A percentile compares a stretch with the other conserved stretches of the same genome.
Evolutionary conservation across 1,140 invertebrate genomes (phyloP).

Genomic region (Sycophila sp.): DNA sequence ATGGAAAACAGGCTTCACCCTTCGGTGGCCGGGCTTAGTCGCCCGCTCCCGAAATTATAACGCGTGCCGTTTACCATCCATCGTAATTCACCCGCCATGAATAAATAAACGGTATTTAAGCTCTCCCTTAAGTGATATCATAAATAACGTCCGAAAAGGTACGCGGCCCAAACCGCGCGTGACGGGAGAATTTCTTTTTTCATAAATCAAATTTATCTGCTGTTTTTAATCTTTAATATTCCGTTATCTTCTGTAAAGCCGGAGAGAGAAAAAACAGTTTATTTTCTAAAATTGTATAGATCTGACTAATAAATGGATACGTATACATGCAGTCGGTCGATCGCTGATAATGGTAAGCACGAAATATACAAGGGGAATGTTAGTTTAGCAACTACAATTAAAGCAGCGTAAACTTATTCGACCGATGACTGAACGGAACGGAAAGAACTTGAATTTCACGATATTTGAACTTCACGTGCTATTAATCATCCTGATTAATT

Average conservation of each 20-base stretch:
- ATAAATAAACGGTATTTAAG: conserved; percentile 27
- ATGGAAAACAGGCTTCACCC: too few species aligned
- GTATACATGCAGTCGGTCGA: too few species aligned
- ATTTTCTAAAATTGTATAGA: not conserved
- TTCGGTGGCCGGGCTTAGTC: not conserved
- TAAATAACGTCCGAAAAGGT: conserved; percentile 13
- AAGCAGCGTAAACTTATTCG: too few species aligned
- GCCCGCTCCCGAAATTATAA: not conserved
- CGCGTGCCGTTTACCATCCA: conserved; percentile 5
- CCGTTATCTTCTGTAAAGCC: not conserved
- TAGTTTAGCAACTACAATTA: too few species aligned
- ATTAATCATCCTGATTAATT: too few species aligned
- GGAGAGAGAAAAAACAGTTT: not conserved
- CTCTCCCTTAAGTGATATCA: conserved; percentile 9
- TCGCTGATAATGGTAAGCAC: too few species aligned
- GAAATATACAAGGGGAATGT: too few species aligned
- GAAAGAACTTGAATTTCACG: too few species aligned
- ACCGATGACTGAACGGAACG: too few species aligned
- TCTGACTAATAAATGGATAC: too few species aligned
- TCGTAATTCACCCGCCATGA: conserved; percentile 27
- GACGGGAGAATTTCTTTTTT: not conserved
- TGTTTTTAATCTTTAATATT: not conserved
- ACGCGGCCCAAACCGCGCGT: not conserved
- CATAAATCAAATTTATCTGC: conserved; percentile 21
- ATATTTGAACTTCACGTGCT: too few species aligned